Conservation (phyloP, 2,113 vertebrate species). For the Emydocephalus ijimae region DNA sequence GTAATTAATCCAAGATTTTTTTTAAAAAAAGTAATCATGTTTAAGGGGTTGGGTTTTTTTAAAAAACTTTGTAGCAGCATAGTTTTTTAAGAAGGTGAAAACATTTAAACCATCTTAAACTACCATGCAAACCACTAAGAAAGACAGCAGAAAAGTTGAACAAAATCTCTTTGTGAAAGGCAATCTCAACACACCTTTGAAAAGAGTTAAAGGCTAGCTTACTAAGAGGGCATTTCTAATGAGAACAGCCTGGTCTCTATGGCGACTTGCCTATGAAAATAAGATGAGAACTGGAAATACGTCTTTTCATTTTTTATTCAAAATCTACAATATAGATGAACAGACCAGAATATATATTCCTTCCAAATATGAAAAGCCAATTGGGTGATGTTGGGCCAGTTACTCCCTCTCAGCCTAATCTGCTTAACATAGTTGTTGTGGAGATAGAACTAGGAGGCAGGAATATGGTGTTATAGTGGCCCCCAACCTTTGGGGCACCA, state of each 20-base stretch:
- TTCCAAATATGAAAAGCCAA: neutral
- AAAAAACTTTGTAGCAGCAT: neutral
- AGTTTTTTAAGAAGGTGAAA: neutral
- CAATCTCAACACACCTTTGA: neutral
- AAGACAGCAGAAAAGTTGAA: neutral
- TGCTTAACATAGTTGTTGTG: neutral
- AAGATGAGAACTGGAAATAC: neutral
- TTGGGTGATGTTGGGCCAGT: neutral
- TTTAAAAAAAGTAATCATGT: neutral
- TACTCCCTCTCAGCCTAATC: neutral
- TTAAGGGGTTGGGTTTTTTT: neutral
- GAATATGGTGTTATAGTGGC: neutral
- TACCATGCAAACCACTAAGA: neutral
- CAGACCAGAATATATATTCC: neutral
- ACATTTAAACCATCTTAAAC: neutral
- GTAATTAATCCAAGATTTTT: neutral
- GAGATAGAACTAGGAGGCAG: neutral
- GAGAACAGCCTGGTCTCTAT: neutral
- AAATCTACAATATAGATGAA: neutral
- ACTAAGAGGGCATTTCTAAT: neutral
- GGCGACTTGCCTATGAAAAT: neutral
- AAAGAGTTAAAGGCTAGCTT: neutral
- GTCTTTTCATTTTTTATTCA: neutral
- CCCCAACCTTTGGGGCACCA: no score
- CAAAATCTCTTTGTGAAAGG: neutral